A percentile compares a stretch with the other conserved stretches of the same genome.
Evolutionary conservation across 2,888 invertebrate genomes (phyloP).

Genomic region (Coenonympha glycerion): DNA sequence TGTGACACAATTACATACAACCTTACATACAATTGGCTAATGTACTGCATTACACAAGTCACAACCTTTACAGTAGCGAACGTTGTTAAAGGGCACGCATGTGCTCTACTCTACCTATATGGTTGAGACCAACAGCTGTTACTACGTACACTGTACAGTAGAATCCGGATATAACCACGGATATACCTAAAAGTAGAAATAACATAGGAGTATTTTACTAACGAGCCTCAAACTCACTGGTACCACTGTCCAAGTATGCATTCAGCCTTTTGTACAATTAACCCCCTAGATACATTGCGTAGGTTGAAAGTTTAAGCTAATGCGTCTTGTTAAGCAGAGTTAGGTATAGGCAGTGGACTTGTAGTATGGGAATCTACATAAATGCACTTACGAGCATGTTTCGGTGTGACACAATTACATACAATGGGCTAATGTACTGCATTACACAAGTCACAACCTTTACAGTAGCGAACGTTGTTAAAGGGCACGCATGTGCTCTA

Average conservation of each 20-base stretch:
- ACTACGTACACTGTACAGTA: too few species aligned
- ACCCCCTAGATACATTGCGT: too few species aligned
- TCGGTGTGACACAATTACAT: neutral
- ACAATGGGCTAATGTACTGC: neutral
- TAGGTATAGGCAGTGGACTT: neutral
- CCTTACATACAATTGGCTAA: constrained; percentile 2
- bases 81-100: neutral
- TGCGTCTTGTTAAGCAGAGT: too few species aligned
- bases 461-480: neutral
- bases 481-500: neutral
- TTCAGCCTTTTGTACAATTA: too few species aligned
- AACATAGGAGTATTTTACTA: too few species aligned
- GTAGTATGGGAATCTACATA: neutral
- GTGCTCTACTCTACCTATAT: neutral
- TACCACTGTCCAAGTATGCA: too few species aligned
- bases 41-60: neutral
- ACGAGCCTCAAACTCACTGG: too few species aligned
- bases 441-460: neutral
- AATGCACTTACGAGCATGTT: neutral
- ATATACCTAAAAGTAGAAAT: too few species aligned
- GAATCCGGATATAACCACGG: too few species aligned
- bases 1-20: neutral
- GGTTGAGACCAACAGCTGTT: neutral
- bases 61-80: neutral
- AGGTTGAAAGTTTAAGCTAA: too few species aligned